Evolutionary conservation across 2,888 invertebrate species (phyloP), one percentile per base, ranked within the genome.

Genomic region (Erebia epiphron): DNA sequence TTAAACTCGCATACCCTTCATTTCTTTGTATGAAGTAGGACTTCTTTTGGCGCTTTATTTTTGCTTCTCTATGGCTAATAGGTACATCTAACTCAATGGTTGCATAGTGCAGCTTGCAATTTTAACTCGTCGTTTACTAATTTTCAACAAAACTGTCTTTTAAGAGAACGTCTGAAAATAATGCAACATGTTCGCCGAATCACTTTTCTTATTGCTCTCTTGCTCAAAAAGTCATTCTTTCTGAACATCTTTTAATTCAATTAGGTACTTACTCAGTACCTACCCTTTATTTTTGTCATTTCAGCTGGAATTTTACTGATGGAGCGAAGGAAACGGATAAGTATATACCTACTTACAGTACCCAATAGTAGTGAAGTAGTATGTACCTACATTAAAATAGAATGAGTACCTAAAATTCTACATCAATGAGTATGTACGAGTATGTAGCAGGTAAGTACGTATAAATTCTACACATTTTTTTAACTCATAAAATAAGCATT

Each of bases 81-180:
- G 26, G 26, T 26, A 35, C 7, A 35, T 49, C 49, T 49, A 49
- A 49, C 49, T 49, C 49, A 49, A 49, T 49, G 49, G 13, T 14
- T 49, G 49, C 21, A 26, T 11, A 11, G 2, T 18, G 14, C 13
- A 56, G 21, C 56, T 21, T 18, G 21, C 56, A 21, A 56, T 56
- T 56, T 56, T 56, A 56, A 26, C 56, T 56, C 14, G 58, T n/a
- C 26, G 11, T 58, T 58, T 58, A 58, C 35, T 58, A 7, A 58
- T 58, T 58, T 58, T 58, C 35, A 35, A 21, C 18, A 43, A 56
- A 26, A 35, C n/a, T 58, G 4, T 13, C 26, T 35, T 35, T n/a
- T 18, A 58, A 2, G n/a, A 14, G 58, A 14, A n/a, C 58, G 35
- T 58, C 58, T n/a, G 58, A 58, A 21, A 58, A n/a, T 26, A 7